A percentile compares a stretch with the other conserved stretches of the same genome.
Evolutionary conservation across 2,113 vertebrate genomes (phyloP).

Genomic region (Takifugu flavidus): DNA sequence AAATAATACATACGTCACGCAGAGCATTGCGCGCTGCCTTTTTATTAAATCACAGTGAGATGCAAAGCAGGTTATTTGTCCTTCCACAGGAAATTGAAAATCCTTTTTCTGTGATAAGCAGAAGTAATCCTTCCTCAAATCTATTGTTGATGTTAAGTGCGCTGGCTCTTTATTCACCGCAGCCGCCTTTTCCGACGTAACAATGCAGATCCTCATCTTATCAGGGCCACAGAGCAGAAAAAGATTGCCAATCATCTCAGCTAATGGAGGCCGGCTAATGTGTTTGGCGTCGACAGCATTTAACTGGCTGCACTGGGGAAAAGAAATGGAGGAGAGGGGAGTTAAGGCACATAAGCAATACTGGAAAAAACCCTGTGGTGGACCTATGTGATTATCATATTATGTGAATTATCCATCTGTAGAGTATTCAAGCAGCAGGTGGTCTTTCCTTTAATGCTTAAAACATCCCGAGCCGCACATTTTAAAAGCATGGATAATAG

Average conservation of each 20-base stretch:
- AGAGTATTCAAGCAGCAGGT: too few species aligned
- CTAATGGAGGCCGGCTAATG: slow-evolving; percentile 61
- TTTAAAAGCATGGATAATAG: too few species aligned
- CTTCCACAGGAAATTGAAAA: slow-evolving; percentile 36
- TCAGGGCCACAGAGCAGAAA: slow-evolving; percentile 57
- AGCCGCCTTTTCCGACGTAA: slow-evolving; percentile 47
- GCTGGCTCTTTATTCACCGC: slow-evolving; percentile 61
- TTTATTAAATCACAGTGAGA: slow-evolving; percentile 18
- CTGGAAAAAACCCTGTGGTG: slow-evolving; percentile 14
- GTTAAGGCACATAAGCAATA: not conserved
- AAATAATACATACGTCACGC: too few species aligned
- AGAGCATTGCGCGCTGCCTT: not conserved
- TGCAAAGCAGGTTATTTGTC: slow-evolving; percentile 22
- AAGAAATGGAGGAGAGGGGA: slow-evolving; percentile 17
- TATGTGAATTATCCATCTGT: too few species aligned
- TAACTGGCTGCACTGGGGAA: slow-evolving; percentile 19
- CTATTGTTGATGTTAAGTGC: slow-evolving; percentile 43
- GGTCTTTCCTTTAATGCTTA: too few species aligned
- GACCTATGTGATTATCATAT: not conserved
- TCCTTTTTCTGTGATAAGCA: slow-evolving; percentile 35
- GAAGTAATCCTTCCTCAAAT: slow-evolving; percentile 42
- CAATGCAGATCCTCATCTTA: slow-evolving; percentile 58
- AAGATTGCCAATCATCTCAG: slow-evolving; percentile 38
- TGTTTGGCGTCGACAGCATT: slow-evolving; percentile 41
- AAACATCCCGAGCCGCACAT: too few species aligned